Evolutionary conservation across 2,113 vertebrate species (phyloP), one percentile per base, ranked within the genome.

Genomic region (Cinclus mexicanus): DNA sequence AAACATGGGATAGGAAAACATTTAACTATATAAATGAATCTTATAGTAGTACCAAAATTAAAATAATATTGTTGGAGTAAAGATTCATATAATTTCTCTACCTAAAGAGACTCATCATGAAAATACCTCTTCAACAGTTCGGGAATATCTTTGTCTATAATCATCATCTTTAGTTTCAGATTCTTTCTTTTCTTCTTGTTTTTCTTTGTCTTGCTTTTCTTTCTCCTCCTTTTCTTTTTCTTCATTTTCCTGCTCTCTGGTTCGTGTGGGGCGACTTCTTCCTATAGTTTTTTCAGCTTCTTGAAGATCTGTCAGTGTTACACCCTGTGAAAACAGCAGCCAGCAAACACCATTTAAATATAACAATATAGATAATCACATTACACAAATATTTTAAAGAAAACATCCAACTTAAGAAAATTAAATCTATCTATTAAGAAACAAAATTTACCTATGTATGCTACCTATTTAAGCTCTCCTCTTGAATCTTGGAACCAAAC

Each of bases 201-300:
- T 98, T 97, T 99, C 98, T 97, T 99, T 99, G 96, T 99, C 98
- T 93, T 99, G 99, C 90, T 99, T 98, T 97, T 99, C 98, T 96
- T 99, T 99, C 61, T 98, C 98, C 56, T 99, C 98, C 93, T 99
- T 99, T 94, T 98, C 98, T 96, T 99, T 99, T 90, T 98, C 98
- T 97, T 99, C 98, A 94, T 98, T 99, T 97, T 99, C 99, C 91
- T 99, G 99, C 93, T 99, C 99, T 94, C 98, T 98, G 83, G 98
- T 98, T 97, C 98, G 98, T 8, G 95, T 93, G 81, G 98, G 71
- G 80, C 99, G 99, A 98, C 95, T 99, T 98, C 98, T 98, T 90
- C 98, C 98, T 93, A 99, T 99, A 83, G 99, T 99, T 98, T 99
- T 99, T 97, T 99, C 99, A 52, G 99, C 99, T 97, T 99, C 99